Evolutionary conservation across 2,797 vertebrate species (phyloP).

Genomic region (Myotis findleyi): DNA sequence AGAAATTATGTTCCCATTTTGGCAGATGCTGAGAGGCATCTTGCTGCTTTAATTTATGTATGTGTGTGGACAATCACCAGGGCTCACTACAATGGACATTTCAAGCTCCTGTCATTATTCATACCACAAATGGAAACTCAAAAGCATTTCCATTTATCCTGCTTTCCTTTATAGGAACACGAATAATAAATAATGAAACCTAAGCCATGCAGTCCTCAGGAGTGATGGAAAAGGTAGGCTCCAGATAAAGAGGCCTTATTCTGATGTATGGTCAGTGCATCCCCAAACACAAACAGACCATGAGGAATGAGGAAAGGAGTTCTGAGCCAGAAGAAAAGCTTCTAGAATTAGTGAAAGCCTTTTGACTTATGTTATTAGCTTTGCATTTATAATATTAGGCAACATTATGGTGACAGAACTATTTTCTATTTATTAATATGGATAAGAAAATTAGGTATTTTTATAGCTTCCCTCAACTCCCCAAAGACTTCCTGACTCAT

Average conservation of each 20-base stretch:
- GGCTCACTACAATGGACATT: neutral
- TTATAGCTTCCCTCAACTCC: slow-evolving; percentile 6
- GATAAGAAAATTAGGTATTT: slow-evolving; percentile 51
- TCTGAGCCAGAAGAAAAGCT: neutral
- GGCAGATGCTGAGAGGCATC: neutral
- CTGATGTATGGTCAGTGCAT: neutral
- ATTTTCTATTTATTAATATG: slow-evolving; percentile 60
- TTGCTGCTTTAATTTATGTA: neutral
- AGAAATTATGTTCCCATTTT: neutral
- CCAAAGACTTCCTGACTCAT: slow-evolving; percentile 46
- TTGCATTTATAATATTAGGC: neutral
- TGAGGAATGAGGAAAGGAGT: neutral
- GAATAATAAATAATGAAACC: neutral
- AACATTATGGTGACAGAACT: neutral
- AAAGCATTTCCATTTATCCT: neutral
- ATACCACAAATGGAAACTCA: neutral
- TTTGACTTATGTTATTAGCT: neutral
- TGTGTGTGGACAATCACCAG: neutral
- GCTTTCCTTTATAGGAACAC: neutral
- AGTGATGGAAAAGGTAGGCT: neutral
- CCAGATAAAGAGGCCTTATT: neutral
- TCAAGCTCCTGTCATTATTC: neutral
- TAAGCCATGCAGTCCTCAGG: neutral
- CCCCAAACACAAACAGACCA: neutral
- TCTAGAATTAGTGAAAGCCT: neutral